Evolutionary conservation across 2,113 vertebrate species (phyloP).

Genomic region (Sciurus niger): DNA sequence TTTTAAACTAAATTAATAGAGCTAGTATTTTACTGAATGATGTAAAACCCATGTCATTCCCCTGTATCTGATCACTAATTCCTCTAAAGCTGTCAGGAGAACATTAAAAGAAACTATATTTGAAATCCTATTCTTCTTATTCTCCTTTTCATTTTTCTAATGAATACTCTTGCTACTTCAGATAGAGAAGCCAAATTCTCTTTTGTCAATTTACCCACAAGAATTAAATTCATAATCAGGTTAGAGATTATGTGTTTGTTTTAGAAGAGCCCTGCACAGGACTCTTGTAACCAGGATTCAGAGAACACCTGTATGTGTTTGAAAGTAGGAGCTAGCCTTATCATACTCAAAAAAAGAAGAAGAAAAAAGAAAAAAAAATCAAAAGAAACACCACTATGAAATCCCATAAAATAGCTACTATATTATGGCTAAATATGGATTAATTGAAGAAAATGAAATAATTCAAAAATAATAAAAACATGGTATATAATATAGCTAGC

Average conservation of each 20-base stretch:
- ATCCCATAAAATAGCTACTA: neutral
- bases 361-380: too few relatives aligned
- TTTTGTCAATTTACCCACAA: neutral
- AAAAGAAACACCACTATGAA: neutral
- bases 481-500: neutral
- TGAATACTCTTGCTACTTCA: neutral
- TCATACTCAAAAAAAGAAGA: too few relatives aligned
- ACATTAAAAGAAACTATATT: neutral
- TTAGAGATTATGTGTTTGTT: neutral
- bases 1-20: neutral
- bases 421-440: neutral
- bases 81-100: neutral
- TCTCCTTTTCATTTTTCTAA: neutral
- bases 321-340: too few relatives aligned
- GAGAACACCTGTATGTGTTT: too few relatives aligned
- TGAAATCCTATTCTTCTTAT: neutral
- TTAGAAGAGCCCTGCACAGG: neutral
- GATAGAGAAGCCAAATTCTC: neutral
- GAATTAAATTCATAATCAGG: too few relatives aligned
- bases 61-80: neutral
- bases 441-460: neutral
- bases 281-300: too few relatives aligned
- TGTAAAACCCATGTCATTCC: neutral
- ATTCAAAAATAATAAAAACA: neutral
- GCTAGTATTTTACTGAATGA: neutral